Evolutionary conservation across 2,797 vertebrate genomes (phyloP).

Genomic region (Crypturellus tataupa): DNA sequence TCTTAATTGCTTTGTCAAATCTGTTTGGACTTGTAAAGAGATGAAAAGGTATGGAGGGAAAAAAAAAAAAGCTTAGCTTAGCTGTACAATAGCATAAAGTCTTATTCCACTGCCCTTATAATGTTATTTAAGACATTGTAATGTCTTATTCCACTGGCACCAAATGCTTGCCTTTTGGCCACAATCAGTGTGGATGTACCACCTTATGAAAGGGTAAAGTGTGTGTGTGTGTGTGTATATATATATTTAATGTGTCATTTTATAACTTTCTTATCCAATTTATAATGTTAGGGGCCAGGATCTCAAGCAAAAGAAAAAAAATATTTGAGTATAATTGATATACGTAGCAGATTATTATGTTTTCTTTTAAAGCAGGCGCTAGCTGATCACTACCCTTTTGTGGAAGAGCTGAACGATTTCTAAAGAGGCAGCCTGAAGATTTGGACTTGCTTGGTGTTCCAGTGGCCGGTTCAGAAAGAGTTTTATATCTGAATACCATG

Average conservation of each 20-base stretch:
- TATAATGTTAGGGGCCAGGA: neutral
- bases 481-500: neutral
- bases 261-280: neutral
- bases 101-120: neutral
- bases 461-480: neutral
- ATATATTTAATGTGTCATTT: neutral
- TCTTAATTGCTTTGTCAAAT: neutral
- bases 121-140: too few relatives aligned
- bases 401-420: neutral
- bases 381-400: neutral
- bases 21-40: neutral
- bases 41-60: neutral
- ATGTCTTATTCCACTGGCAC: neutral
- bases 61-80: neutral
- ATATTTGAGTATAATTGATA: neutral
- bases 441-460: neutral
- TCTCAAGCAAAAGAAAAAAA: neutral
- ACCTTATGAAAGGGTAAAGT: neutral
- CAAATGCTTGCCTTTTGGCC: neutral
- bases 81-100: neutral
- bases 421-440: neutral
- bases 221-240: too few relatives aligned
- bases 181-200: accelerated
- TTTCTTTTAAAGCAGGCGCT: neutral
- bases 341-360: neutral